phyloP scores from a whole-genome alignment of 2,113 vertebrate genomes.

The Lepidothrix coronata region DNA sequence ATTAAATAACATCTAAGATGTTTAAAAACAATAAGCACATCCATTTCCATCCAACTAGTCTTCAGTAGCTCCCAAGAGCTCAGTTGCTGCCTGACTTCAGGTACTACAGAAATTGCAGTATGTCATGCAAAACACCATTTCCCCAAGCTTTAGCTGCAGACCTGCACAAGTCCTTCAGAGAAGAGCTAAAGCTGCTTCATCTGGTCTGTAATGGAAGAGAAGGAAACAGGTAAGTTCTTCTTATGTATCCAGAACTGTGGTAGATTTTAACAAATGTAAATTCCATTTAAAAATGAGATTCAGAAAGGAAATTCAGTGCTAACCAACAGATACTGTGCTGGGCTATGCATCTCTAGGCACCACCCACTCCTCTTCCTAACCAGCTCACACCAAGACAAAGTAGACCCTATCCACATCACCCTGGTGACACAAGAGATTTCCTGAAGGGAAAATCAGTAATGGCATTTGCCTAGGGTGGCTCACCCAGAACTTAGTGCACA shows the following conservation, averaged over 20 bases:
- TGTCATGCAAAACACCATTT: not conserved
- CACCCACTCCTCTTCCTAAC: not conserved
- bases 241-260: not conserved
- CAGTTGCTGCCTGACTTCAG: not conserved
- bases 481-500: conserved; percentile 51
- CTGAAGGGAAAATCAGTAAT: not conserved
- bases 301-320: not conserved
- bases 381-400: not conserved
- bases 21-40: not conserved
- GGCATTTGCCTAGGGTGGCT: not conserved
- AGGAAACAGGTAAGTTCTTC: not conserved
- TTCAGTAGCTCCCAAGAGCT: not conserved
- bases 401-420: not conserved
- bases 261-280: not conserved
- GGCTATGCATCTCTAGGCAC: not conserved
- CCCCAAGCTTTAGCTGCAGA: not conserved
- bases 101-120: not conserved
- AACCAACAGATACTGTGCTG: not conserved
- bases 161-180: not conserved
- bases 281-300: not conserved
- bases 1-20: not conserved
- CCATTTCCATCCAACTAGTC: not conserved
- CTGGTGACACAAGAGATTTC: not conserved
- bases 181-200: not conserved
- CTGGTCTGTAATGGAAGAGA: not conserved